Conservation (phyloP, 2,888 invertebrate species). For the Nebria salina region DNA sequence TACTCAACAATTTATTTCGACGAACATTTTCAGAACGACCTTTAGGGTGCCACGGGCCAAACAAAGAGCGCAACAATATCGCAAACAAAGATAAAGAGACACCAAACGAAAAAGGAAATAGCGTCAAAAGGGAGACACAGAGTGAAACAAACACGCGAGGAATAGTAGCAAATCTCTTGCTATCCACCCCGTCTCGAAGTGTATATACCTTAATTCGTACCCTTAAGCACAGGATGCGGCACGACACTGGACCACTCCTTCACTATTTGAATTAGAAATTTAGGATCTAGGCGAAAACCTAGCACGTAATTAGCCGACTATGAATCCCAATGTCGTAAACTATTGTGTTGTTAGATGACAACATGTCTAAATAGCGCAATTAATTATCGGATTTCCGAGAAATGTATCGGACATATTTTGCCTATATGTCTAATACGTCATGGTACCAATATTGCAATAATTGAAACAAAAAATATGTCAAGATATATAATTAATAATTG, state of each 20-base stretch:
- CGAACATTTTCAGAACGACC: slow-evolving; percentile 13
- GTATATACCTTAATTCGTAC: slow-evolving; percentile 7
- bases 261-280: background rate
- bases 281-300: slow-evolving; percentile 6
- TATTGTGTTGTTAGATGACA: slow-evolving; percentile 11
- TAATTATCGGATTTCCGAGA: background rate
- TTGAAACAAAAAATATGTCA: background rate
- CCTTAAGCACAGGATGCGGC: slow-evolving; percentile 8
- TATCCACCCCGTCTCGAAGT: background rate
- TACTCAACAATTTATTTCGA: slow-evolving; percentile 41
- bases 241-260: background rate
- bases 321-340: slow-evolving; percentile 21
- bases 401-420: background rate
- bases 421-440: background rate
- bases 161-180: background rate
- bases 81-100: background rate
- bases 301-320: slow-evolving; percentile 37
- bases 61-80: background rate
- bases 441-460: background rate
- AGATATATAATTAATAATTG: too few species aligned
- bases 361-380: background rate
- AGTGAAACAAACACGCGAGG: background rate
- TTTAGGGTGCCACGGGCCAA: background rate
- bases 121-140: background rate
- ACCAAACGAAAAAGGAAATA: background rate